phyloP scores from a whole-genome alignment of 2,113 vertebrate species.

The Pelmatolapia mariae region DNA sequence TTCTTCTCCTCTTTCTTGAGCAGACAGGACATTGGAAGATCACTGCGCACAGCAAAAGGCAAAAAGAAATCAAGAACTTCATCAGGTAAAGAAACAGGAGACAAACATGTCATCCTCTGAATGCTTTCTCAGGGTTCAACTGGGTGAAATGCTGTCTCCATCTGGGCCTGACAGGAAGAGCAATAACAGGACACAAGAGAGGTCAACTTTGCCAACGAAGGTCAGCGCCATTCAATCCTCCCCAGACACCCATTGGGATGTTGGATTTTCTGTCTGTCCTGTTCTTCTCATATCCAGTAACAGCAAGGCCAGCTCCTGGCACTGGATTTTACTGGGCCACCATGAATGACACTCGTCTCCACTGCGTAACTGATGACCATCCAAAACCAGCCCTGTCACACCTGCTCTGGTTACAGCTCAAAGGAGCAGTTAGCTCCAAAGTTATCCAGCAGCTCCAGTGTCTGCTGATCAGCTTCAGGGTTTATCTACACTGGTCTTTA shows the following conservation, averaged over 20 bases:
- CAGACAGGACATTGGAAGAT: neutral
- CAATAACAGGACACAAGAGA: neutral
- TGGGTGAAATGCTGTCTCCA: neutral
- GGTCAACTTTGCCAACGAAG: neutral
- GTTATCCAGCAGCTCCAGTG: neutral
- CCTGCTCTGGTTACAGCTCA: constrained; percentile 39
- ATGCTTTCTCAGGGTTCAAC: neutral
- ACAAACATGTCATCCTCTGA: neutral
- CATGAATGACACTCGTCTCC: neutral
- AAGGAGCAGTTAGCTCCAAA: constrained; percentile 7
- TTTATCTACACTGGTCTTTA: neutral
- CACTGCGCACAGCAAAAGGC: neutral
- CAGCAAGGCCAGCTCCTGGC: constrained; percentile 1
- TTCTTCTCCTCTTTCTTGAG: neutral
- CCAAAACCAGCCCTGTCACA: constrained; percentile 10
- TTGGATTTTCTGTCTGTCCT: neutral
- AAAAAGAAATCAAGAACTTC: neutral
- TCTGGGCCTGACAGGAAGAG: neutral
- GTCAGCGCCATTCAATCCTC: neutral
- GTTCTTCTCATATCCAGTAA: neutral
- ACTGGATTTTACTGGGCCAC: constrained; percentile 8
- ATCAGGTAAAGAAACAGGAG: neutral
- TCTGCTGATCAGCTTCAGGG: constrained; percentile 20
- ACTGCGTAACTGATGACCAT: neutral
- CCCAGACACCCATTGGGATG: neutral